Conservation (phyloP, 2,888 invertebrate genomes). For the Lepidochitona cinerea region DNA sequence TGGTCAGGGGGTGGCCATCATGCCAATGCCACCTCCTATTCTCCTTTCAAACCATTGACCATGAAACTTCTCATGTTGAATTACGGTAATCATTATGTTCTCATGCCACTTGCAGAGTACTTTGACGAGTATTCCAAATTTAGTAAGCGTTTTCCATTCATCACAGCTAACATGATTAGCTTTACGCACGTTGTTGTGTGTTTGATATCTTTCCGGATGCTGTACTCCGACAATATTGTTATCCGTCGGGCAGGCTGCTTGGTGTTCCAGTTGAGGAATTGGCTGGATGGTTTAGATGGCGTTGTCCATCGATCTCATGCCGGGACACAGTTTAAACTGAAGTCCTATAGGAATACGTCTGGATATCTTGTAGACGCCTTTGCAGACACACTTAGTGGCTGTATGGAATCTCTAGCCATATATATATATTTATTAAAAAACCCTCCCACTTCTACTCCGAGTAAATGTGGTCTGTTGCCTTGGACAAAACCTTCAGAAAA, state of each 20-base stretch:
- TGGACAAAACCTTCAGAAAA: constrained; percentile 13
- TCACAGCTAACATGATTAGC: constrained; percentile 89
- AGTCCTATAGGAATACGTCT: constrained; percentile 77
- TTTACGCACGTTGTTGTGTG: constrained; percentile 85
- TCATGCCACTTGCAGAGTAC: constrained; percentile 84
- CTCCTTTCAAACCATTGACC: constrained; percentile 75
- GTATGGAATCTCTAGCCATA: constrained; percentile 72
- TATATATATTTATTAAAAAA: constrained; percentile 45
- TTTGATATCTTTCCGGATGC: constrained; percentile 80
- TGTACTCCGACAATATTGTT: constrained; percentile 81
- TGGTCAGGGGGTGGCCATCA: constrained; percentile 29
- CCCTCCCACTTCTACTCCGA: constrained; percentile 18
- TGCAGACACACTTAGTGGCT: constrained; percentile 81
- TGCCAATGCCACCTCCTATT: constrained; percentile 27
- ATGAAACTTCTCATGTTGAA: constrained; percentile 88
- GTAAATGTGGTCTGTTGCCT: constrained; percentile 14
- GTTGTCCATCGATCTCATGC: constrained; percentile 83
- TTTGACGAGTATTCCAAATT: constrained; percentile 79
- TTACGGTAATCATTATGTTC: constrained; percentile 86
- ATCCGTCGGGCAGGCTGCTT: constrained; percentile 82
- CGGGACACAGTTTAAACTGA: constrained; percentile 32
- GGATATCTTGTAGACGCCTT: constrained; percentile 89
- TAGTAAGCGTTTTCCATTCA: constrained; percentile 73
- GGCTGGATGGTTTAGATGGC: constrained; percentile 89
- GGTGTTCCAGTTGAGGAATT: constrained; percentile 85